phyloP scores from a whole-genome alignment of 2,888 invertebrate species.

The Tipula unca region DNA sequence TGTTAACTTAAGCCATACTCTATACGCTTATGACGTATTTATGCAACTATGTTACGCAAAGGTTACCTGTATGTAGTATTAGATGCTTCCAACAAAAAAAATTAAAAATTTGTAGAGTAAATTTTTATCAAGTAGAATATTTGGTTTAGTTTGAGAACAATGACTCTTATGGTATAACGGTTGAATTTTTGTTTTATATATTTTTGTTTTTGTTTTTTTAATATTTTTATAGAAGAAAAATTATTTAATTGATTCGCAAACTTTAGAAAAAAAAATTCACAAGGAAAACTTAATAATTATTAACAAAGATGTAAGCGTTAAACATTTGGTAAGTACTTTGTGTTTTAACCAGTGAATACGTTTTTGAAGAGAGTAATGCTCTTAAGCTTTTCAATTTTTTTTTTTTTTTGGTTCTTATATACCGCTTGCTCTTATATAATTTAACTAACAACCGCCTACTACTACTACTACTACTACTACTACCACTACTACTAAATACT shows the following conservation, averaged over 20 bases:
- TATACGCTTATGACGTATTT: too few relatives aligned
- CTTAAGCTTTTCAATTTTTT: not conserved
- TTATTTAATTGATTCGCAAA: not conserved
- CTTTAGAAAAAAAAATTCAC: not conserved
- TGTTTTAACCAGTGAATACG: not conserved
- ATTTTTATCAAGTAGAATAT: too few relatives aligned
- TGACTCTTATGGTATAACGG: not conserved
- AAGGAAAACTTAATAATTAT: slow-evolving; percentile 14
- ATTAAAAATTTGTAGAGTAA: too few relatives aligned
- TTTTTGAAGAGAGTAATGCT: not conserved
- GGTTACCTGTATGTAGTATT: too few relatives aligned
- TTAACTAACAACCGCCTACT: not conserved
- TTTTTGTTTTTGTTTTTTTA: not conserved
- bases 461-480: not conserved
- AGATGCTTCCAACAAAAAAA: too few relatives aligned
- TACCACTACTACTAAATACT: not conserved
- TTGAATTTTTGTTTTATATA: not conserved
- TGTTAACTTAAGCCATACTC: too few relatives aligned
- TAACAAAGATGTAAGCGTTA: slow-evolving; percentile 26
- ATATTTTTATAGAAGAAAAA: not conserved
- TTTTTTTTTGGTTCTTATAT: not conserved
- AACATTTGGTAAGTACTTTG: slow-evolving; percentile 28
- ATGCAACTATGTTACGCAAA: too few relatives aligned
- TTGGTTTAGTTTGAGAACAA: not conserved
- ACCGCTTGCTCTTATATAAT: not conserved